Percentiles rank a stretch among this genome's conserved stretches.
Conservation (phyloP, 2,113 vertebrate species). For the Rousettus leschenaultii region DNA sequence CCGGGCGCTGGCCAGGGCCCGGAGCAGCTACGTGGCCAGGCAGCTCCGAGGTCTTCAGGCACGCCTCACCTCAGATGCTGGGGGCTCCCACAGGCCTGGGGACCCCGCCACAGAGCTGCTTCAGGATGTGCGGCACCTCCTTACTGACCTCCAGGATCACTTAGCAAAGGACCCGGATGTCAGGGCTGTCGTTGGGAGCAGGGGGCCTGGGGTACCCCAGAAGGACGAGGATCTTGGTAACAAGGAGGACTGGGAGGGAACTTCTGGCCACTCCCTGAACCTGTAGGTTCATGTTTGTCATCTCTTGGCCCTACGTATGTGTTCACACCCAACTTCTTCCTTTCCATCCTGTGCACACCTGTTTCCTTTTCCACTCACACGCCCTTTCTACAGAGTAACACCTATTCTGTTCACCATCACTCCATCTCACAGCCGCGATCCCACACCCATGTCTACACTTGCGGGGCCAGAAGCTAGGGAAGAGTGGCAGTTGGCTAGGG, state of each 20-base stretch:
- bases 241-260: neutral
- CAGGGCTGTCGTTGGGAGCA: slow-evolving; percentile 71
- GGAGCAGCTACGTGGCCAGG: slow-evolving; percentile 78
- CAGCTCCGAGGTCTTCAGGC: slow-evolving; percentile 72
- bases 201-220: neutral
- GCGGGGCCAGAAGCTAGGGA: neutral
- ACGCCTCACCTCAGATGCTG: slow-evolving; percentile 67
- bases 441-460: neutral
- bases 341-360: neutral
- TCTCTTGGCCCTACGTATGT: neutral
- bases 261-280: neutral
- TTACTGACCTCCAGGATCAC: slow-evolving; percentile 84
- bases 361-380: neutral
- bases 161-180: slow-evolving; percentile 84
- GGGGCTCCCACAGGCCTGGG: slow-evolving; percentile 63
- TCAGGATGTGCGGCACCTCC: slow-evolving; percentile 87
- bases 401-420: neutral
- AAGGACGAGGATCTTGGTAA: slow-evolving; percentile 58
- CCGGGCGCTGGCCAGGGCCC: slow-evolving; percentile 83
- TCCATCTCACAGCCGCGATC: neutral
- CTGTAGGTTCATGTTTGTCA: neutral
- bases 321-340: neutral
- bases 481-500: neutral
- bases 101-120: slow-evolving; percentile 81
- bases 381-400: neutral